Base-by-base conservation (phyloP, 2,888 invertebrate species). In the Pomacea canaliculata region DNA sequence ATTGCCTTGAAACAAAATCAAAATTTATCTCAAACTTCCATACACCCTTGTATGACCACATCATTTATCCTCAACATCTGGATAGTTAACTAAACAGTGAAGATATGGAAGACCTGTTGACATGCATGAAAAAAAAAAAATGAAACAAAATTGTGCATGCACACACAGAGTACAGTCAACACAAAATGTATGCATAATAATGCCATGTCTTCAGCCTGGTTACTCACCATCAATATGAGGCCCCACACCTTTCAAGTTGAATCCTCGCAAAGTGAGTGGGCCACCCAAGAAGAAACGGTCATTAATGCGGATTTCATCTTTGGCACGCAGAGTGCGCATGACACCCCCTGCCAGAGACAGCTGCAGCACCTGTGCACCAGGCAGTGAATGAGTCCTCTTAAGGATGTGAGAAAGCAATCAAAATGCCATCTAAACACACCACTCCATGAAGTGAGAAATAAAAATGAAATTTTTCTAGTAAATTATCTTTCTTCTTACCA, bases 201-300 rank as follows among this genome's bases (percentile, higher is more conserved):
- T 4, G 51, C 37, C 37, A 37, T 5, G 4, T 37, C 37, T 37
- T 37, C 37, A 37, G 37, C 37, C 37, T 37, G 37, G 37, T 37
- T 37, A 75, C 87, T 76, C 94, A 74, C 95, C 95, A 81, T 97
- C 96, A 56, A 93, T 91, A 80, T 95, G 95, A 0, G 97, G 96
- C 0, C 97, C 97, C 49, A 95, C 94, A n/a, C 97, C 96, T 81
- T 96, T 93, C 91, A 94, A 93, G 76, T 94, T 93, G 91, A 98
- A 99, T 19, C 98, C 99, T 81, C 99, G 92, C 48, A 99, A 88
- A 66, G 95, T 94, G 80, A 96, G 92, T 1, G 98, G 96, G 0
- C 99, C 98, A 7, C 99, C 99, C 69, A 97, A 92, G 91, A 94
- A 96, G 92, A 95, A 95, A 84, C 94, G 93, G 90, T 96, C 96